Evolutionary conservation across 2,797 vertebrate species (phyloP).

Genomic region (Cryptoprocta ferox): DNA sequence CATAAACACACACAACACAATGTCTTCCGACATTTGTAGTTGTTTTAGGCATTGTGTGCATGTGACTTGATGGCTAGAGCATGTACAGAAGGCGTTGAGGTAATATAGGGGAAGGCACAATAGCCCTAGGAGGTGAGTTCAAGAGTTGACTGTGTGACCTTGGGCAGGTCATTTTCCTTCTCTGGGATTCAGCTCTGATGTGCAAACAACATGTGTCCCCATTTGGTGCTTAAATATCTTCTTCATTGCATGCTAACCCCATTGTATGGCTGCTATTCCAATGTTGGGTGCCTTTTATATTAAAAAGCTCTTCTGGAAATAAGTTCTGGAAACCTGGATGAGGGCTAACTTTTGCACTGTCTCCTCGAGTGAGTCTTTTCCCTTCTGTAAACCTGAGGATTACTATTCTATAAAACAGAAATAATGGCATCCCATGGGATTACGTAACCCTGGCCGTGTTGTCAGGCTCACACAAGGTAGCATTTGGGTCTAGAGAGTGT

Average conservation of each 20-base stretch:
- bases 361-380: neutral
- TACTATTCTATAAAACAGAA: neutral
- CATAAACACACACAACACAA: neutral
- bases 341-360: neutral
- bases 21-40: neutral
- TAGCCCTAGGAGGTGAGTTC: neutral
- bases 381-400: neutral
- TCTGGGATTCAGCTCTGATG: neutral
- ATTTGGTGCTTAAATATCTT: neutral
- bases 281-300: neutral
- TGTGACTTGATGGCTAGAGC: neutral
- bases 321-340: neutral
- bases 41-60: neutral
- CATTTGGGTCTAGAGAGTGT: neutral
- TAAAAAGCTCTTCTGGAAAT: neutral
- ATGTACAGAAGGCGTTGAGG: neutral
- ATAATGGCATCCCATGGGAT: neutral
- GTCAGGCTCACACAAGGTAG: neutral
- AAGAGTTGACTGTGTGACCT: neutral
- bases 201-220: too few relatives aligned
- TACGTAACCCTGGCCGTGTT: neutral
- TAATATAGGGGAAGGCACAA: neutral
- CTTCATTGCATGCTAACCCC: neutral
- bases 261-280: neutral
- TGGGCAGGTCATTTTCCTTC: neutral